These are phyloP conservation scores for Ageneiosus marmoratus DNA, from an alignment of 2,113 vertebrate species.

Conservation along the genomic window DNA sequence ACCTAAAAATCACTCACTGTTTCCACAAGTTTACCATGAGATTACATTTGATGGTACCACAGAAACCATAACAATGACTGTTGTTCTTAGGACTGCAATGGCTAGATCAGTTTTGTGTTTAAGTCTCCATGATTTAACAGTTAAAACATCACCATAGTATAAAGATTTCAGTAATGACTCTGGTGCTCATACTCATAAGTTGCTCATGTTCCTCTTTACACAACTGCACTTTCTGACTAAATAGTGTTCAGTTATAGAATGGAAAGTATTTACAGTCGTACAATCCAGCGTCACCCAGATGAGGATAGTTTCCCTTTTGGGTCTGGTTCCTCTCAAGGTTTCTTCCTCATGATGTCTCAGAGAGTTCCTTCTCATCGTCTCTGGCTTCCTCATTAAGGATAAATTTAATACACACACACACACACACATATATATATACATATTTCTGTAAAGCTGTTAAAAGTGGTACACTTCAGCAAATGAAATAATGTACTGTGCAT, in stretches of 20 bases:
- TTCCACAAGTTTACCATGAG: not conserved
- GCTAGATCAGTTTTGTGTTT: not conserved
- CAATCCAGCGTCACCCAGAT: not conserved
- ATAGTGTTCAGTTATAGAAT: not conserved
- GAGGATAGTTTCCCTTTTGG: not conserved
- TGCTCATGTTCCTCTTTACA: not conserved
- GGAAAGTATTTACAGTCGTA: not conserved
- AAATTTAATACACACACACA: not conserved
- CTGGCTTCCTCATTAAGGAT: not conserved
- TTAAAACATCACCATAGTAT: too few species aligned
- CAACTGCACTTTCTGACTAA: not conserved
- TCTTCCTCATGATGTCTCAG: not conserved
- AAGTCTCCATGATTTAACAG: not conserved
- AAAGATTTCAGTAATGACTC: not conserved
- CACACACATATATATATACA: too few species aligned
- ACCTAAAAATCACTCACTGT: not conserved
- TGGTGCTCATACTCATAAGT: not conserved
- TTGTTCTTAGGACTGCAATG: not conserved
- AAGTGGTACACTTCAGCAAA: too few species aligned
- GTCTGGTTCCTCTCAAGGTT: not conserved
- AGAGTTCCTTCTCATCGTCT: not conserved
- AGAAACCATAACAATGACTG: not conserved
- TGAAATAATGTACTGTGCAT: not conserved
- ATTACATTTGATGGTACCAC: not conserved
- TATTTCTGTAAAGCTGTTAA: not conserved